Percentiles rank a stretch among this genome's conserved stretches.
These are phyloP conservation scores for Cynopterus sphinx DNA, from an alignment of 2,797 vertebrate genomes.

Conservation along the genomic window DNA sequence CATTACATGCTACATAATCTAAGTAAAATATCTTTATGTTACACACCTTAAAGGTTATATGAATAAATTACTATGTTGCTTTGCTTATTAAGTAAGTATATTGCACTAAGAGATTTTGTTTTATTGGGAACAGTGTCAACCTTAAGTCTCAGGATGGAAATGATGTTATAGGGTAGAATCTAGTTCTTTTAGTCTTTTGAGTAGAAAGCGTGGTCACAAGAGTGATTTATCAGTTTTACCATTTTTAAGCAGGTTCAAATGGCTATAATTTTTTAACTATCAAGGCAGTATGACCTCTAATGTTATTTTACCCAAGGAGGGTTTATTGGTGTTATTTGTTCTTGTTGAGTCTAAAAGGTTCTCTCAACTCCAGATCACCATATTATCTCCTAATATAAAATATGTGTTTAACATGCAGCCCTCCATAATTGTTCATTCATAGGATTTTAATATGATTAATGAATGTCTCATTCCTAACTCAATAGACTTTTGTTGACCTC, in stretches of 20 bases:
- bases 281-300: too few species aligned
- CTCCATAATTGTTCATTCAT: too few species aligned
- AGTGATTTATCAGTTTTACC: neutral
- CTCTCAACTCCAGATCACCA: too few species aligned
- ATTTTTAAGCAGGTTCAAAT: slow-evolving; percentile 25
- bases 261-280: neutral
- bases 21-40: slow-evolving; percentile 31
- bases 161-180: neutral
- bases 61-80: neutral
- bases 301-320: too few species aligned
- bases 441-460: too few species aligned
- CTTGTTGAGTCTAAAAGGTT: too few species aligned
- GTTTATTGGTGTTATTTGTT: too few species aligned
- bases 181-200: neutral
- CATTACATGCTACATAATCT: neutral
- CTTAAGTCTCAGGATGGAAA: neutral
- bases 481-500: too few species aligned
- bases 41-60: neutral
- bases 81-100: neutral
- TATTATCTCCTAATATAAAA: too few species aligned
- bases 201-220: neutral
- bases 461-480: too few species aligned
- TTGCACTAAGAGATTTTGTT: slow-evolving; percentile 11
- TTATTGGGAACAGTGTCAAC: neutral
- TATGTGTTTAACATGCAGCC: too few species aligned